Evolutionary conservation across 1,140 invertebrate species (phyloP).

Genomic region (Drosophila repleta): DNA sequence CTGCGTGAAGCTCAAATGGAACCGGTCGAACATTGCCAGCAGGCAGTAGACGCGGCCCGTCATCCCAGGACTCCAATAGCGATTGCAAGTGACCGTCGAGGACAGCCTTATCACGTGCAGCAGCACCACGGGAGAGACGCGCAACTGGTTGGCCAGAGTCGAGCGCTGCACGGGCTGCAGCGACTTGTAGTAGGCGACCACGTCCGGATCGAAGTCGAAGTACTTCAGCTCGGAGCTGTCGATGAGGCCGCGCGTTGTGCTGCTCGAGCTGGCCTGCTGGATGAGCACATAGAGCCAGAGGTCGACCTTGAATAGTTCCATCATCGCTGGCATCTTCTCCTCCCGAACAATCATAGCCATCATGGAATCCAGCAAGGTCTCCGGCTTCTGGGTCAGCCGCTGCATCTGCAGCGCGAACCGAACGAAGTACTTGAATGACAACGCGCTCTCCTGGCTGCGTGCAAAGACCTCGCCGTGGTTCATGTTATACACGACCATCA

Average conservation of each 20-base stretch:
- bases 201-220: constrained; percentile 46
- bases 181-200: constrained; percentile 4
- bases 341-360: background rate
- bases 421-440: constrained; percentile 37
- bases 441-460: constrained; percentile 19
- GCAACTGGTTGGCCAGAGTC: constrained; percentile 10
- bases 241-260: constrained; percentile 1
- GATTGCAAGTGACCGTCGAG: background rate
- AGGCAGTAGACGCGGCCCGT: constrained; percentile 20
- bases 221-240: constrained; percentile 46
- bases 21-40: constrained; percentile 19
- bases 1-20: background rate
- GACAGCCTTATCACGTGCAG: constrained; percentile 13
- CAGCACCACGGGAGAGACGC: constrained; percentile 16
- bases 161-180: background rate
- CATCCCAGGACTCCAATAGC: background rate
- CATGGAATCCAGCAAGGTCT: constrained; percentile 28
- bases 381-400: constrained; percentile 27
- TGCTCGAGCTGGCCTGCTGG: constrained; percentile 1
- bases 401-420: constrained; percentile 58
- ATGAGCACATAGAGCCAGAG: constrained; percentile 44
- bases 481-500: constrained; percentile 10
- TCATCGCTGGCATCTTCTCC: background rate
- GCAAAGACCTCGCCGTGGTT: constrained; percentile 25
- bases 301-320: constrained; percentile 44